Base-by-base conservation (phyloP, 2,797 vertebrate species). In the Amphiprion clarkii region DNA sequence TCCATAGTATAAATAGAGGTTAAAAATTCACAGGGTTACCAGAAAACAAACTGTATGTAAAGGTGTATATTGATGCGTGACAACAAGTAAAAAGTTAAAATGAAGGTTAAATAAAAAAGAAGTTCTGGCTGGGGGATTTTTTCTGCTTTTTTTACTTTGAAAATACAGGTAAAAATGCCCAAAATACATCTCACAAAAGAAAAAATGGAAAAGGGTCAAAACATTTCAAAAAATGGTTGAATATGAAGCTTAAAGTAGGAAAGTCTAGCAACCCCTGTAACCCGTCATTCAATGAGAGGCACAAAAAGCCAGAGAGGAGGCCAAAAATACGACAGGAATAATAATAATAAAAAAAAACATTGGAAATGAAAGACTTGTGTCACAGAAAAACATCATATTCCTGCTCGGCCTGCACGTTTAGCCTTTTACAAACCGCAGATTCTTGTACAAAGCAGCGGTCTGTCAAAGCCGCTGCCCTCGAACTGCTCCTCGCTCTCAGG, bases 321-420 rank as follows among this genome's bases (percentile, higher is more conserved):
- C 65, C 31, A 67, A 23, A 61, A 54, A 55, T 25, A 52, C 13
- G 58, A 44, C n/a, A 23, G 44, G 17, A 42, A 61, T 59, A 27
- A 23, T 23, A 27, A 23, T 23, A 23, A 27, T 3, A 71, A 69
- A 67, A 19, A 54, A 64, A 39, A 33, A 56, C 1, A 29, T 6
- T n/a, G 16, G 21, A 72, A 77, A 74, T 72, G 55, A 77, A 87
- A 78, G 51, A 78, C 63, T 68, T 51, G 11, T 78, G 57, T 79
- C 68, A 76, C 1, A 21, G 64, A 46, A 78, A 67, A 25, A 56
- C 33, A 66, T 55, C 7, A 27, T 12, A 13, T 46, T 36, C 57
- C 16, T 21, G 31, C 42, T 46, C 25, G 40, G 54, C 44, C 56
- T 29, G 25, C 51, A 19, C 23, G 44, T 16, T 16, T 19, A 17